Evolutionary conservation across 1,140 invertebrate genomes (phyloP).

Genomic region (Ptiloglossa arizonensis): DNA sequence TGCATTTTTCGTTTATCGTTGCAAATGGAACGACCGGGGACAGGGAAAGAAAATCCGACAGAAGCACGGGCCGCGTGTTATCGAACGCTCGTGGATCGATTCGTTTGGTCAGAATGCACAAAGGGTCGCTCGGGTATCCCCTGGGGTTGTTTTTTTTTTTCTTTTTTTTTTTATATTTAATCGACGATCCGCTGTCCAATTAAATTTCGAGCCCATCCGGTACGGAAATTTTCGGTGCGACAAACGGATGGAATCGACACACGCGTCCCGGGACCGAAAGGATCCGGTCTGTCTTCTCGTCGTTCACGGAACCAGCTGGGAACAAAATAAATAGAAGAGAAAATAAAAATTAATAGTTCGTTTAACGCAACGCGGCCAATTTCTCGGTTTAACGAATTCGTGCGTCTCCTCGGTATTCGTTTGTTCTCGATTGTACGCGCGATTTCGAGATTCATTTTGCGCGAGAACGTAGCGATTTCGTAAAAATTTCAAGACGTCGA

Average conservation of each 20-base stretch:
- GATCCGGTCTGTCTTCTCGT: background rate
- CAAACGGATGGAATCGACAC: background rate
- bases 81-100: conserved; percentile 7
- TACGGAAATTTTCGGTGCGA: background rate
- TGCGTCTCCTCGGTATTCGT: background rate
- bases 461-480: too few relatives aligned
- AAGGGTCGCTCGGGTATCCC: background rate
- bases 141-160: conserved; percentile 9
- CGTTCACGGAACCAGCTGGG: background rate
- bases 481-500: too few relatives aligned
- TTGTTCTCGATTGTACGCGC: background rate
- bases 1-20: conserved; percentile 21
- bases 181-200: background rate
- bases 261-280: background rate
- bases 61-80: background rate
- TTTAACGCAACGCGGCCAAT: conserved; percentile 1
- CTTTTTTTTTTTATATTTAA: too few relatives aligned
- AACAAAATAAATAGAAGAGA: background rate
- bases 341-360: too few relatives aligned
- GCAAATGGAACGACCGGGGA: background rate
- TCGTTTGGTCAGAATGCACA: background rate
- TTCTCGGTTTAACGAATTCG: conserved; percentile 8
- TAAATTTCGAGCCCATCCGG: conserved; percentile 2
- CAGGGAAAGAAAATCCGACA: background rate
- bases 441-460: background rate